Evolutionary conservation across 2,888 invertebrate species (phyloP), one percentile per base, ranked within the genome.

Genomic region (Allygus modestus): DNA sequence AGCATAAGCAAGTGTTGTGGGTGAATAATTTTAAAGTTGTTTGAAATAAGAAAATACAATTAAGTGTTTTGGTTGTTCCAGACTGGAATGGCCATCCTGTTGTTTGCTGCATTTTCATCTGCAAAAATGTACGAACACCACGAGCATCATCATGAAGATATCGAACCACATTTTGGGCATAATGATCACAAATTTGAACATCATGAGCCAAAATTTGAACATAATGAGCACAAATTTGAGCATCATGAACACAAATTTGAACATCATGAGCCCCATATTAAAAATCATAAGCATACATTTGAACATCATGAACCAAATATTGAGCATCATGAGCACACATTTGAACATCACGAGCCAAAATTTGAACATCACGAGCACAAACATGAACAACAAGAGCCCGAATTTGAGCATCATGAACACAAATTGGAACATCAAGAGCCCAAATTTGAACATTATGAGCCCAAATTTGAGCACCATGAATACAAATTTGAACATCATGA

Each of bases 181-280:
- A 31, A 69, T 37, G 69, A 69, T 31, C 69, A 31, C 5, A 23
- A 28, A 15, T 15, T 23, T 33, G 69, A 69, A 31, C 31, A 23
- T 26, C 28, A 69, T 11, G 37, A 69, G 31, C 33, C 31, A 31
- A 5, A 69, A 5, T 69, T 69, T 37, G 23, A 69, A 69, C 31
- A 69, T 31, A 31, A 69, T 12, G 33, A n/a, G n/a, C n/a, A n/a
- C n/a, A n/a, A n/a, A n/a, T n/a, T n/a, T n/a, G 31, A 73, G 69
- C 73, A 37, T 17, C 17, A 23, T 20, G 37, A 41, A 20, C 73
- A 31, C 26, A 5, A 65, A 5, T 23, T 5, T 58, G 28, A 65
- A 65, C 65, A 65, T 23, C 65, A 65, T 31, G 65, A 65, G 65
- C 65, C 65, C 4, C n/a, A n/a, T 5, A 17, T 33, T 33, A 31